Evolutionary conservation across 2,113 vertebrate genomes (phyloP).

Genomic region (Labeo rohita): DNA sequence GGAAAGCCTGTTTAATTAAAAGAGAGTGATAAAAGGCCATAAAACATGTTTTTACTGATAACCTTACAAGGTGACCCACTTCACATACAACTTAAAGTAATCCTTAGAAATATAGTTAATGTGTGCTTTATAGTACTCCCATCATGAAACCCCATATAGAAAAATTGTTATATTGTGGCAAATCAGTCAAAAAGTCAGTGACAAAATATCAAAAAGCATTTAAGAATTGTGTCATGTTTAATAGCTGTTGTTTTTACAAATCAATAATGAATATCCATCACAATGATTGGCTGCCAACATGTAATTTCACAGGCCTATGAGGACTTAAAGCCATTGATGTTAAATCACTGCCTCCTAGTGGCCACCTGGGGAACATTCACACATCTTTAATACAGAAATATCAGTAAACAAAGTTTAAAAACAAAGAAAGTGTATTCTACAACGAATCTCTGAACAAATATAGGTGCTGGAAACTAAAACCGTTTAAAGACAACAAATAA

Average conservation of each 20-base stretch:
- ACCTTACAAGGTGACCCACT: not conserved
- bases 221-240: not conserved
- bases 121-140: not conserved
- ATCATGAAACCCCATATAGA: not conserved
- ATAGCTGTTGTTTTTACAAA: not conserved
- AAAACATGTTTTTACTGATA: not conserved
- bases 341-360: slow-evolving; percentile 17
- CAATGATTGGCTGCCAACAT: not conserved
- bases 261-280: not conserved
- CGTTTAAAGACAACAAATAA: not conserved
- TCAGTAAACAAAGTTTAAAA: not conserved
- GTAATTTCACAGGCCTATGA: not conserved
- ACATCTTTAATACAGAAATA: not conserved
- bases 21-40: not conserved
- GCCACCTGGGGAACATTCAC: not conserved
- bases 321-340: not conserved
- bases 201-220: not conserved
- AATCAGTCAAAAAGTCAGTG: not conserved
- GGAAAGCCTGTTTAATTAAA: not conserved
- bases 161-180: not conserved
- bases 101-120: not conserved
- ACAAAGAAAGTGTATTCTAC: not conserved
- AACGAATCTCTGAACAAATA: not conserved
- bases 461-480: not conserved
- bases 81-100: not conserved